Percentiles rank a stretch among this genome's conserved stretches.
phyloP scores from a whole-genome alignment of 1,140 invertebrate species.

The Batillaria attramentaria region DNA sequence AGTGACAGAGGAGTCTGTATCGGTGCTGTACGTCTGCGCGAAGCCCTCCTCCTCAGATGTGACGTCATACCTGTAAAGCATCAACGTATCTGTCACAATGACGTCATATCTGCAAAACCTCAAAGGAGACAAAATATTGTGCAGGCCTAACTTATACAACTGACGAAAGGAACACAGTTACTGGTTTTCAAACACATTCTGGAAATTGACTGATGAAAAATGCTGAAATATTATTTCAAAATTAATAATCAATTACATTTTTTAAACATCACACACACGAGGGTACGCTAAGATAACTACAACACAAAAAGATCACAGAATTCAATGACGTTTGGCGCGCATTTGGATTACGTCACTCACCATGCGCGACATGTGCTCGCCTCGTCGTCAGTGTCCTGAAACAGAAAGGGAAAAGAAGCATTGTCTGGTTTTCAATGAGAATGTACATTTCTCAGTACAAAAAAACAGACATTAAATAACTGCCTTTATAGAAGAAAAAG shows the following conservation, averaged over 20 bases:
- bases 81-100: not conserved
- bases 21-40: not conserved
- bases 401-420: conserved; percentile 21
- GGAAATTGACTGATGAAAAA: not conserved
- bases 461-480: no score
- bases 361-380: not conserved
- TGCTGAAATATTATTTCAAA: not conserved
- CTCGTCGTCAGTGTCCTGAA: conserved; percentile 11
- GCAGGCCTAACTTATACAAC: no score
- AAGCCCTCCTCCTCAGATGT: conserved; percentile 22
- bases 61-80: not conserved
- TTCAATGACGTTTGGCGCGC: not conserved
- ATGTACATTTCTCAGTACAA: not conserved
- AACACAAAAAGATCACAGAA: not conserved
- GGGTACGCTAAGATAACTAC: not conserved
- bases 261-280: not conserved
- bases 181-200: not conserved
- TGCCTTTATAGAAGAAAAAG: no score
- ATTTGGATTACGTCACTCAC: not conserved
- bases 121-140: no score
- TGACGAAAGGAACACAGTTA: not conserved
- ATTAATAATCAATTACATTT: not conserved
- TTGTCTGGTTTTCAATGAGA: no score
- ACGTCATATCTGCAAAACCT: not conserved
- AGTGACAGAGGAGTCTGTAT: conserved; percentile 19